These are phyloP conservation scores for Dunckerocampus dactyliophorus DNA, from an alignment of 2,113 vertebrate genomes.

Conservation along the genomic window DNA sequence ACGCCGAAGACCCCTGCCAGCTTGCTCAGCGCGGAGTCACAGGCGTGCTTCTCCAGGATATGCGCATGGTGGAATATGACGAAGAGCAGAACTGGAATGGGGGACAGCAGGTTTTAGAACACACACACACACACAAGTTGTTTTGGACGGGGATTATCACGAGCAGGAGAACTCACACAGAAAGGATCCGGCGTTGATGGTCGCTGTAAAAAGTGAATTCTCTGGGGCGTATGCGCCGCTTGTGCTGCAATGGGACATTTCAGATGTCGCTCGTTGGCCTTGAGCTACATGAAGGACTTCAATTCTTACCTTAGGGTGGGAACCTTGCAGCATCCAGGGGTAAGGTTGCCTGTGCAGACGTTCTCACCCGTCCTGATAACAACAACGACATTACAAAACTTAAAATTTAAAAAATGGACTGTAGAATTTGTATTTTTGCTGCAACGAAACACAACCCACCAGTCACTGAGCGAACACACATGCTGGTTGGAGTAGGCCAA, in stretches of 20 bases:
- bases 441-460: slow-evolving; percentile 56
- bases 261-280: not conserved
- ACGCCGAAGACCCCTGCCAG: slow-evolving; percentile 60
- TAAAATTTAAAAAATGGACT: not conserved
- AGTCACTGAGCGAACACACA: slow-evolving; percentile 72
- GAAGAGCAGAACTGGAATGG: slow-evolving; percentile 67
- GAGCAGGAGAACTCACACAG: slow-evolving; percentile 65
- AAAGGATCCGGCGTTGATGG: slow-evolving; percentile 67
- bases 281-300: not conserved
- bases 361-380: slow-evolving; percentile 54
- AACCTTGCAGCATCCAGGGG: slow-evolving; percentile 57
- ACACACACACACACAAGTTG: not conserved
- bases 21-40: slow-evolving; percentile 59
- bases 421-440: not conserved
- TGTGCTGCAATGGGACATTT: slow-evolving; percentile 47
- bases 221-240: slow-evolving; percentile 68
- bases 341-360: slow-evolving; percentile 55
- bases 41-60: slow-evolving; percentile 60
- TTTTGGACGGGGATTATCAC: not conserved
- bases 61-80: slow-evolving; percentile 74
- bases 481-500: slow-evolving; percentile 63
- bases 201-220: slow-evolving; percentile 72
- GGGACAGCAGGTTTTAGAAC: not conserved
- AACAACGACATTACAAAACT: not conserved
- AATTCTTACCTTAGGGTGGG: slow-evolving; percentile 73